phyloP scores from a whole-genome alignment of 2,797 vertebrate genomes.

The Malacoctenus gilli region DNA sequence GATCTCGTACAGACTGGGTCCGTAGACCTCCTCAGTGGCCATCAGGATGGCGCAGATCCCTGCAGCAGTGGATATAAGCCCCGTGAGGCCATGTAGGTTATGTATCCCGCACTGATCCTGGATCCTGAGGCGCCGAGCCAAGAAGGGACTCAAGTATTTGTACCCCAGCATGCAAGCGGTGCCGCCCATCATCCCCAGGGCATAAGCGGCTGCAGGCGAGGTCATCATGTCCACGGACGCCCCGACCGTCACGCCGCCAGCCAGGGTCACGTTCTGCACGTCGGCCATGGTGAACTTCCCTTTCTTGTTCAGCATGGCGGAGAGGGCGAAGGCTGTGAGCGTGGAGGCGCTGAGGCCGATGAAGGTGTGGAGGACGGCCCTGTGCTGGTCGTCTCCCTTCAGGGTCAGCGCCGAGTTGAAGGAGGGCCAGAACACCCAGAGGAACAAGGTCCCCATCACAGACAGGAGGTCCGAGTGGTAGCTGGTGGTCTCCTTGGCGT shows the following conservation, averaged over 20 bases:
- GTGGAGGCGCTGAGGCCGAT: constrained; percentile 83
- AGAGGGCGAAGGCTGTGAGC: constrained; percentile 82
- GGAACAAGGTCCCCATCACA: constrained; percentile 84
- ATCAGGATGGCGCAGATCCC: constrained; percentile 78
- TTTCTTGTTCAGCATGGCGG: constrained; percentile 80
- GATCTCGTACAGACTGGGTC: constrained; percentile 73
- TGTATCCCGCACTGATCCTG: constrained; percentile 89
- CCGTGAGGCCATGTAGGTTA: constrained; percentile 86
- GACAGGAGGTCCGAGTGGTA: constrained; percentile 83
- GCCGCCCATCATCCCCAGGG: constrained; percentile 82
- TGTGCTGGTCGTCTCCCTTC: constrained; percentile 83
- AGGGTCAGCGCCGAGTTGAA: constrained; percentile 85
- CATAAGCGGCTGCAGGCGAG: constrained; percentile 77
- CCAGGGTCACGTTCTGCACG: constrained; percentile 88
- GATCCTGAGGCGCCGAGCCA: constrained; percentile 69
- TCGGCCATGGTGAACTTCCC: constrained; percentile 84
- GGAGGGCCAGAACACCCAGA: constrained; percentile 92
- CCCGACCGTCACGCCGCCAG: constrained; percentile 85
- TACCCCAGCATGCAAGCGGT: constrained; percentile 84
- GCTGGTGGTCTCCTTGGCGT: constrained; percentile 81
- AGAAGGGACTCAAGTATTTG: constrained; percentile 82
- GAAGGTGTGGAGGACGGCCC: constrained; percentile 87
- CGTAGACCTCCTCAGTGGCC: constrained; percentile 68
- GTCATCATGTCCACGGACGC: constrained; percentile 85
- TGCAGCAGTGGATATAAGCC: constrained; percentile 80